Evolutionary conservation across 2,797 vertebrate genomes (phyloP), one percentile per base, ranked within the genome.

Genomic region (Mallotus villosus): DNA sequence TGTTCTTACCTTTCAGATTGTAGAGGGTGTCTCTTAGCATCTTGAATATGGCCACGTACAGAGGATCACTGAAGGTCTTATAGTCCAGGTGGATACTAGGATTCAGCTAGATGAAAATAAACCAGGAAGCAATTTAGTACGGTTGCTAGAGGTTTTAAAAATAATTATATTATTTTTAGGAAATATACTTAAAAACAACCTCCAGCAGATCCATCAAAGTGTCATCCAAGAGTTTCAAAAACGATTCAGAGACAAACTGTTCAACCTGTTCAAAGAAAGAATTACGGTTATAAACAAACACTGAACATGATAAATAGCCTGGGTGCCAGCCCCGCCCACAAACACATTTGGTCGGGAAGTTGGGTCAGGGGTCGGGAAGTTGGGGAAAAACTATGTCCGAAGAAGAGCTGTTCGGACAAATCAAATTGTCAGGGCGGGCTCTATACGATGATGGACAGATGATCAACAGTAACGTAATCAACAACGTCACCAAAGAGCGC

Each of bases 11-110:
- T 93, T 96, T 98, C 91, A 98, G 90, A 74, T 97, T 95, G 83
- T 98, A 97, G 58, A 99, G 84, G 0, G 95, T 97, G 85, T 99
- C 97, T 77, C 97, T 94, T 11, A 99, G 90, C 97, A 99, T 98
- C 88, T 98, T 99, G 87, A 99, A 99, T 71, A 96, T 94, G 75
- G 95, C 94, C 63, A 99, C 95, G 11, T 99, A 98, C 25, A 99
- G 92, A 46, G 96, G 92, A 71, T 99, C 97, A 66, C 97, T 97
- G 92, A 98, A 99, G 6, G 93, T 90, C 83, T 95, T 95, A 67
- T 99, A 99, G 85, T 94, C 92, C 24, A 98, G 89, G 69, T 96
- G 94, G 66, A 91, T 71, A 49, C 85, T 84, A 37, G 94, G 87
- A 82, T 86, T 93, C 11, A 14, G 74, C 97, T 99, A 86, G 1